phyloP scores from a whole-genome alignment of 2,888 invertebrate species.

The Heteropelma amictum region DNA sequence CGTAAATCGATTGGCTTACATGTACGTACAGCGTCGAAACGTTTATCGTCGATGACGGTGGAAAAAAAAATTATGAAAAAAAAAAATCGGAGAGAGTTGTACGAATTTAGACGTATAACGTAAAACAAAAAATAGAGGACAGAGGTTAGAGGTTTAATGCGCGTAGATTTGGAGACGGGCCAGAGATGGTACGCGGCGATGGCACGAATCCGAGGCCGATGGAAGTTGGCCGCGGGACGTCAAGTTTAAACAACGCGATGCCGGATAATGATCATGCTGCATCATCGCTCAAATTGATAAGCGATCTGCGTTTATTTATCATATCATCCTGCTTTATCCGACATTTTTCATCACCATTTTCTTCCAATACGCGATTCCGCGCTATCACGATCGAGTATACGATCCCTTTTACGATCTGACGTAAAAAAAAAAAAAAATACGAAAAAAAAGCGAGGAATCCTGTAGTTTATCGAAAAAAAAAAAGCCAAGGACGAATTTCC shows the following conservation, averaged over 20 bases:
- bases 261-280: background rate
- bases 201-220: slow-evolving; percentile 40
- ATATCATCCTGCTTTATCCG: background rate
- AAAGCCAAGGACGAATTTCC: too few relatives aligned
- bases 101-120: background rate
- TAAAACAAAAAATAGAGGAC: background rate
- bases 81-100: background rate
- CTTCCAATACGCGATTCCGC: too few relatives aligned
- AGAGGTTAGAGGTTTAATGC: slow-evolving; percentile 35
- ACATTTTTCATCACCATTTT: too few relatives aligned
- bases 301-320: background rate
- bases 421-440: too few relatives aligned
- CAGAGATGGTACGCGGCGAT: slow-evolving; percentile 41
- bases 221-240: slow-evolving; percentile 38
- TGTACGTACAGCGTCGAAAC: too few relatives aligned
- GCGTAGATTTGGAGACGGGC: slow-evolving; percentile 46
- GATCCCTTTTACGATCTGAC: too few relatives aligned
- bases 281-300: background rate
- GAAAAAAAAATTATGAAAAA: too few relatives aligned
- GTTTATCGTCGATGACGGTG: too few relatives aligned
- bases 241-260: slow-evolving; percentile 24
- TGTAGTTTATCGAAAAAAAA: too few relatives aligned
- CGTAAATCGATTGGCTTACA: too few relatives aligned
- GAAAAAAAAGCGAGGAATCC: too few relatives aligned
- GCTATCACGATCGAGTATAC: too few relatives aligned